Evolutionary conservation across 1,140 invertebrate species (phyloP).

Genomic region (Apis laboriosa): DNA sequence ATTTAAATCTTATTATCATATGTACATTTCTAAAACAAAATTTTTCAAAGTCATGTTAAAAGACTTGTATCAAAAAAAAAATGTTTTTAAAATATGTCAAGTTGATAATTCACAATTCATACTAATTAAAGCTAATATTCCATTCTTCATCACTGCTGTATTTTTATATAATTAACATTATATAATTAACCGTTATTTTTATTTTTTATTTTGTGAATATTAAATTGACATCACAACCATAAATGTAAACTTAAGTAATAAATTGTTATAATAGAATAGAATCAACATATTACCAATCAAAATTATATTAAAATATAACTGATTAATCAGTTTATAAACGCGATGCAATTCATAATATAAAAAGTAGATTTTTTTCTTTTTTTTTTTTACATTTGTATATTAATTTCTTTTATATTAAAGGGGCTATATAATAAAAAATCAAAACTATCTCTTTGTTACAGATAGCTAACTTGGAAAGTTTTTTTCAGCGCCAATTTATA

Average conservation of each 20-base stretch:
- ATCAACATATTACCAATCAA: background rate
- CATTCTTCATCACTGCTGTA: background rate
- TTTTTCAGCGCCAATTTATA: constrained; percentile 37
- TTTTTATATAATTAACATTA: constrained; percentile 35
- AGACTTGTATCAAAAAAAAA: background rate
- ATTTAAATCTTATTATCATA: constrained; percentile 40
- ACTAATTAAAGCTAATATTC: constrained; percentile 29
- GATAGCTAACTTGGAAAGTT: background rate
- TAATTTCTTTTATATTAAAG: constrained; percentile 21
- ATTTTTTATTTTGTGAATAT: constrained; percentile 28
- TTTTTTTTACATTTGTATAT: constrained; percentile 5
- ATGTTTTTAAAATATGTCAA: background rate
- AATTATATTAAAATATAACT: constrained; percentile 26
- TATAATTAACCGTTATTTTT: constrained; percentile 19
- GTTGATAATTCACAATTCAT: background rate
- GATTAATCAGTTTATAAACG: constrained; percentile 41
- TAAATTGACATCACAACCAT: constrained; percentile 64
- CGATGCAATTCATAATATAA: constrained; percentile 37
- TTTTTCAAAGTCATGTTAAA: constrained; percentile 13
- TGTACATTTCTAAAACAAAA: constrained; percentile 44
- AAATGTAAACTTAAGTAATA: constrained; percentile 58
- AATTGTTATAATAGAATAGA: constrained; percentile 23
- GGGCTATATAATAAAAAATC: background rate
- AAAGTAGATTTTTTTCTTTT: constrained; percentile 22
- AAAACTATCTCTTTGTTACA: constrained; percentile 42